Evolutionary conservation across 92 coral and sea anemone genomes (phyloP).

Genomic region (Parazoanthus darwini): DNA sequence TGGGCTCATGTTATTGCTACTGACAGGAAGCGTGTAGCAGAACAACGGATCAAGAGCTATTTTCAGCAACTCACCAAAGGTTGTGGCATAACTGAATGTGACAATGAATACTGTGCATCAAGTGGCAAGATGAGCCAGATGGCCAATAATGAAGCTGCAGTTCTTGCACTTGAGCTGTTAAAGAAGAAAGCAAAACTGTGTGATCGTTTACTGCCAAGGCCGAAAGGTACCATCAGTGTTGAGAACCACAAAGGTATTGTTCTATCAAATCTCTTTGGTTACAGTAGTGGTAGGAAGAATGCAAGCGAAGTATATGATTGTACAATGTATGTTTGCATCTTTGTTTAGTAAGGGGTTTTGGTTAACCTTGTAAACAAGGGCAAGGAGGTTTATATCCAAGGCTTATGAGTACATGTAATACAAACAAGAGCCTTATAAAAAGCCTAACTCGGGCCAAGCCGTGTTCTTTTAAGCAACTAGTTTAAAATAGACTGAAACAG

Average conservation of each 20-base stretch:
- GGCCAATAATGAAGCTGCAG: slow-evolving; percentile 84
- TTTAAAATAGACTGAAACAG: too few relatives aligned
- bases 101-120: slow-evolving; percentile 91
- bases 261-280: background rate
- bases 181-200: slow-evolving; percentile 88
- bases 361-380: too few relatives aligned
- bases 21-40: slow-evolving; percentile 81
- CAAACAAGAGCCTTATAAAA: too few relatives aligned
- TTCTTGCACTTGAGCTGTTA: slow-evolving; percentile 78
- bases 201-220: slow-evolving; percentile 50
- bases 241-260: slow-evolving; percentile 70
- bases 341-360: too few relatives aligned
- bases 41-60: slow-evolving; percentile 79
- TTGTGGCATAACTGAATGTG: slow-evolving; percentile 75
- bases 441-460: too few relatives aligned
- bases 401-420: too few relatives aligned
- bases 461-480: too few relatives aligned
- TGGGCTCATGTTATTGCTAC: background rate
- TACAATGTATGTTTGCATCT: too few relatives aligned
- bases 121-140: slow-evolving; percentile 71
- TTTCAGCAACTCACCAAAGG: slow-evolving; percentile 94
- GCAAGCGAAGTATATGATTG: too few relatives aligned
- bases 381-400: too few relatives aligned
- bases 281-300: background rate
- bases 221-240: slow-evolving; percentile 19